Evolutionary conservation across 1,140 invertebrate genomes (phyloP).

Genomic region (Drosophila suzukii): DNA sequence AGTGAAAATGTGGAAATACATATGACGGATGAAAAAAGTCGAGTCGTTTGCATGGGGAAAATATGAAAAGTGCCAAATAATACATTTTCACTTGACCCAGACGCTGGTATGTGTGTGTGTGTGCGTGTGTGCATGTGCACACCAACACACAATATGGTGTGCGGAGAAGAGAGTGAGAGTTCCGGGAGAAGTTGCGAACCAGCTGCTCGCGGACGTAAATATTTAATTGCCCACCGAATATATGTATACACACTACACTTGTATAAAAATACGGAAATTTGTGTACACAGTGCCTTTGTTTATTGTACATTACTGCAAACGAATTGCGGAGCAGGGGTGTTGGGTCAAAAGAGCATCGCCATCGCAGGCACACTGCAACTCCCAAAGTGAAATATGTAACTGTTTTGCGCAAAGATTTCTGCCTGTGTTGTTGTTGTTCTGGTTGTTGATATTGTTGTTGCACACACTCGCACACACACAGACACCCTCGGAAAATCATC

Average conservation of each 20-base stretch:
- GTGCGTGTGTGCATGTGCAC: constrained; percentile 24
- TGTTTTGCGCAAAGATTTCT: constrained; percentile 41
- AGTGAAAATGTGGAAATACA: constrained; percentile 33
- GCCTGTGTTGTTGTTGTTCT: constrained; percentile 28
- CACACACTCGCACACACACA: constrained; percentile 18
- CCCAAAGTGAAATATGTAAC: constrained; percentile 16
- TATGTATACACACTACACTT: constrained; percentile 21
- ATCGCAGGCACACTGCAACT: constrained; percentile 1
- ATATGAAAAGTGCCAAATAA: constrained; percentile 34
- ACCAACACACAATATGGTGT: constrained; percentile 37
- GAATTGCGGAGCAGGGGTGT: constrained; percentile 5
- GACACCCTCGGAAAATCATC: constrained; percentile 31
- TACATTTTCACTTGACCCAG: constrained; percentile 47
- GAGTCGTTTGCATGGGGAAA: constrained; percentile 16
- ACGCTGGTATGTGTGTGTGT: constrained; percentile 15
- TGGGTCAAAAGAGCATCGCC: neutral
- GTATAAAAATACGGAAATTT: constrained; percentile 33
- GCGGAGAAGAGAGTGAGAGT: constrained; percentile 20
- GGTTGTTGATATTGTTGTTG: constrained; percentile 31
- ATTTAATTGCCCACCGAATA: constrained; percentile 36
- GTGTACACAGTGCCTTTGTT: constrained; percentile 33
- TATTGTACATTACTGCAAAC: constrained; percentile 35
- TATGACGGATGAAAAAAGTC: constrained; percentile 3
- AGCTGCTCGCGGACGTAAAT: constrained; percentile 46
- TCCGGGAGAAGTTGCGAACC: constrained; percentile 48